A percentile compares a stretch with the other conserved stretches of the same genome.
phyloP scores from a whole-genome alignment of 2,888 invertebrate species.

The Cotesia congregata region DNA sequence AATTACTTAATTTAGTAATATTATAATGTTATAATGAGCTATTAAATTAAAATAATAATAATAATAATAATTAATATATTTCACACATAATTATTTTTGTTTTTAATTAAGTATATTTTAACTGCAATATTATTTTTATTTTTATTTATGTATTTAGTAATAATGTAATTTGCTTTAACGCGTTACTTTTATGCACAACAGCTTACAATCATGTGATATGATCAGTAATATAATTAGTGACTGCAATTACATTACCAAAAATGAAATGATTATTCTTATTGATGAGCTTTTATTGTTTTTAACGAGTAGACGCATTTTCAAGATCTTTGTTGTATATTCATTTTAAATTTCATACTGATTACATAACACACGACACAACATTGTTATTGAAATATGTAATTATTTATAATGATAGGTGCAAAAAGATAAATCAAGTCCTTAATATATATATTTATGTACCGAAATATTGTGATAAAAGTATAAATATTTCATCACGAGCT shows the following conservation, averaged over 20 bases:
- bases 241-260: constrained; percentile 4
- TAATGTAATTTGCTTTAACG: not conserved
- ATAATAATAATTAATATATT: not conserved
- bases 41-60: constrained; percentile 1
- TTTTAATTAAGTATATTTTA: not conserved
- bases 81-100: no score
- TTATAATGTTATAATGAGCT: not conserved
- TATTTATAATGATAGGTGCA: constrained; percentile 2
- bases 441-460: constrained; percentile 69
- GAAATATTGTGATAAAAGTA: constrained; percentile 68
- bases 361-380: constrained; percentile 30
- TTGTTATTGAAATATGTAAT: constrained; percentile 6
- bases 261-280: not conserved
- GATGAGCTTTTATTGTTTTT: constrained; percentile 7
- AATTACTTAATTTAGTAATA: not conserved
- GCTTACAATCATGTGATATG: constrained; percentile 44
- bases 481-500: constrained; percentile 54
- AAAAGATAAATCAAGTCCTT: constrained; percentile 60
- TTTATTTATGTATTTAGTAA: not conserved
- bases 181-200: constrained; percentile 20
- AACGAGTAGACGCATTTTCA: not conserved
- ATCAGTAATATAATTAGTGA: constrained; percentile 10
- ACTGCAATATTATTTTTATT: not conserved
- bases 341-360: not conserved
- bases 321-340: constrained; percentile 10